These are phyloP conservation scores for Malacoctenus gilli DNA, from an alignment of 2,797 vertebrate genomes.

Conservation along the genomic window DNA sequence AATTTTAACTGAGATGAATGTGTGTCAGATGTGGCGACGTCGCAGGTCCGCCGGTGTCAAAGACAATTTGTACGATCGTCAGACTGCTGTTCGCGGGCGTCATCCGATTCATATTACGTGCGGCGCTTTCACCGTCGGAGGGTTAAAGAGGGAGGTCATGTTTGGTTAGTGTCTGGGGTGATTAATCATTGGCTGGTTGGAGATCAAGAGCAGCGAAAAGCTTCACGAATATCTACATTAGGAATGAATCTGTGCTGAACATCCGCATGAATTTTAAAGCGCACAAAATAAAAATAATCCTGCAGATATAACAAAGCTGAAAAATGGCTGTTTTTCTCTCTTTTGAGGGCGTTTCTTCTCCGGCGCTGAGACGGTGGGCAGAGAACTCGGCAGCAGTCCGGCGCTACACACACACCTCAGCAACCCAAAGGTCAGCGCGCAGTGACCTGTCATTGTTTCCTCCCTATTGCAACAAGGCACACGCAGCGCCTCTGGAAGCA, in stretches of 20 bases:
- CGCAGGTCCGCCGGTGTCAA: not conserved
- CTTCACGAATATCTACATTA: no score
- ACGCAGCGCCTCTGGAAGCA: not conserved
- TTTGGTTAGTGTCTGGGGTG: no score
- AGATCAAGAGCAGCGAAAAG: no score
- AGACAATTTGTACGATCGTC: slow-evolving; percentile 5
- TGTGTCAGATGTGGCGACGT: slow-evolving; percentile 3
- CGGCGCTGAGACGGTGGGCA: slow-evolving; percentile 33
- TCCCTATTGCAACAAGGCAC: slow-evolving; percentile 3
- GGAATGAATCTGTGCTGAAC: no score
- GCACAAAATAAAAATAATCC: no score
- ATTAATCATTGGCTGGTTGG: no score
- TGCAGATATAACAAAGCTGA: no score
- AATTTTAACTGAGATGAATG: slow-evolving; percentile 8
- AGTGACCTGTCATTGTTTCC: not conserved
- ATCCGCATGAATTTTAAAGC: no score
- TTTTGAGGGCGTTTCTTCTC: slow-evolving; percentile 51
- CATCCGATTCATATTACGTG: not conserved
- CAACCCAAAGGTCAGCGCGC: slow-evolving; percentile 77
- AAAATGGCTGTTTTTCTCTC: slow-evolving; percentile 10
- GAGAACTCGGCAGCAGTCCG: slow-evolving; percentile 40
- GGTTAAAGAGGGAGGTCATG: not conserved
- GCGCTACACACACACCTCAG: slow-evolving; percentile 75
- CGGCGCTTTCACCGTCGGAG: not conserved
- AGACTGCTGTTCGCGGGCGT: not conserved